These are phyloP conservation scores for Brevipalpus yothersi DNA, from an alignment of 1,140 invertebrate genomes.

Conservation along the genomic window DNA sequence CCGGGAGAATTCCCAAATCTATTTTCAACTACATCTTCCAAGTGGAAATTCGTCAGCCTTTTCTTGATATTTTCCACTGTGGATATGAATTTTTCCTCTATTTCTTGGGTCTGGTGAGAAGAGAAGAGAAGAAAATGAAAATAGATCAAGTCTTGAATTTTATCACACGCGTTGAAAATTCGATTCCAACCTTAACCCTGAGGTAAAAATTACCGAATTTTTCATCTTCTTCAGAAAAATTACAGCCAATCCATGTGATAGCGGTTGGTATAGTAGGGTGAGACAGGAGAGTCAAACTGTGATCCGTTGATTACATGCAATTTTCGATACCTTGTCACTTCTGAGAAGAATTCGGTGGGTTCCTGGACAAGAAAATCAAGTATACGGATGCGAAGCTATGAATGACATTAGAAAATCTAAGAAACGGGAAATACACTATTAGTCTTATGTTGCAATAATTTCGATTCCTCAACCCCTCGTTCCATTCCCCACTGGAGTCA, in stretches of 20 bases:
- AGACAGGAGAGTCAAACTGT: slow-evolving; percentile 17
- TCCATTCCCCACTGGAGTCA: slow-evolving; percentile 21
- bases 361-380: neutral
- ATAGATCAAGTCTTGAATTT: neutral
- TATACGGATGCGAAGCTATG: no score
- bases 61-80: no score
- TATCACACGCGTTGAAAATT: no score
- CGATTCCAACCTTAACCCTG: neutral
- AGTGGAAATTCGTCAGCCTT: no score
- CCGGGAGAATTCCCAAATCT: no score
- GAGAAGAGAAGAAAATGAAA: neutral
- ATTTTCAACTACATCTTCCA: no score
- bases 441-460: slow-evolving; percentile 20
- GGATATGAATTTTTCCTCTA: no score
- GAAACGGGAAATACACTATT: neutral
- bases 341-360: slow-evolving; percentile 20
- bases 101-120: no score
- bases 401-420: no score
- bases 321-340: slow-evolving; percentile 21
- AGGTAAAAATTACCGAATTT: neutral
- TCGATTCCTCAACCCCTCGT: slow-evolving; percentile 26
- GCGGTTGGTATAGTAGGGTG: neutral
- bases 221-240: slow-evolving; percentile 1
- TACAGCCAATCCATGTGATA: neutral
- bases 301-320: slow-evolving; percentile 24